Evolutionary conservation across 92 coral and sea anemone species (phyloP), one percentile per base, ranked within the genome.

Genomic region (Virgularia gustaviana): DNA sequence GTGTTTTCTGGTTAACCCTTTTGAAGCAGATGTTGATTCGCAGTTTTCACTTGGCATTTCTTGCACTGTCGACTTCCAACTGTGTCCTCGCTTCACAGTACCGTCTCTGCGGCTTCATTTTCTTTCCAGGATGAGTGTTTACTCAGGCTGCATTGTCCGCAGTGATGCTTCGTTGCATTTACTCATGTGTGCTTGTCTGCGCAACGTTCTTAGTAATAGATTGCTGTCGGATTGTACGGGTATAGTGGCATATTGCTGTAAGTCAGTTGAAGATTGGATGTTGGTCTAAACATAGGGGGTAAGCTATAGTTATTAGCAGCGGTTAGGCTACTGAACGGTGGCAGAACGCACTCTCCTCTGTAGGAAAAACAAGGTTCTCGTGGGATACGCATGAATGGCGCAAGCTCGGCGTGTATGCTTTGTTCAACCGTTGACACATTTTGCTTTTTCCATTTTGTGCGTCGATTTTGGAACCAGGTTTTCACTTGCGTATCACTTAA

Each of bases 371-470:
- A 86, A 0, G 90, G 71, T 30, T 68, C 75, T 9, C 75, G 75
- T 24, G 75, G 75, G 22, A 68, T 68, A 11, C 75, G 54, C 44
- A 68, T 49, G 57, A 68, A 68, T 22, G 75, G 38, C 9, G 60
- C 75, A 27, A 49, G 35, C 55, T 68, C 75, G 33, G 59, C 75
- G 55, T 53, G 75, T 33, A 47, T 36, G 28, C 75, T 55, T 49
- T 68, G 75, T 31, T 68, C 75, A 22, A 68, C 55, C 30, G 75
- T 68, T 16, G 75, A 35, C 3, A 68, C 36, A 18, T 68, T 94
- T 85, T 94, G 96, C 71, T 94, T 94, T 76, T 94, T 94, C 99
- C 99, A 94, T 80, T 94, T 94, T 6, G 99, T 94, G 27, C 99
- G 85, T 49, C 99, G 80, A 70, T 94, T 94, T 73, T 94, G 99